phyloP scores from a whole-genome alignment of 2,113 vertebrate species.

The Jaculus jaculus region DNA sequence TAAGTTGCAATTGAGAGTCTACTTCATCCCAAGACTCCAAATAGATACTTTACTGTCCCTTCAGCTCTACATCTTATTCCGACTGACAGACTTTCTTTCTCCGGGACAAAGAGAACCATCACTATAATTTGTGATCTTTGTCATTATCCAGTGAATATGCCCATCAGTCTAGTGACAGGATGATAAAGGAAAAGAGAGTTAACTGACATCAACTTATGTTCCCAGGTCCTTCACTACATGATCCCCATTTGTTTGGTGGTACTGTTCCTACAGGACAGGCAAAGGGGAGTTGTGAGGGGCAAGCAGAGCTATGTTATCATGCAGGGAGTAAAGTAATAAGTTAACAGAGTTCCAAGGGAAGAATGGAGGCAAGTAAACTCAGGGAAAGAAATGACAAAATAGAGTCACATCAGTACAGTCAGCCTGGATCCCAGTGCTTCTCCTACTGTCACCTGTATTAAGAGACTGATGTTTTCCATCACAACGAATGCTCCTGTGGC shows the following conservation, averaged over 20 bases:
- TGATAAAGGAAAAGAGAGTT: background rate
- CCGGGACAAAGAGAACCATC: background rate
- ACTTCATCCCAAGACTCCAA: background rate
- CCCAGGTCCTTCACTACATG: background rate
- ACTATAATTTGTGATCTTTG: background rate
- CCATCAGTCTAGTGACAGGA: background rate
- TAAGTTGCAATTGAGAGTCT: background rate
- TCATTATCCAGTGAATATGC: background rate
- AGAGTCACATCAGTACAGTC: background rate
- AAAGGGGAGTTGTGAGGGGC: background rate
- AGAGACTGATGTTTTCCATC: background rate
- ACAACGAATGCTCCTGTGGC: background rate
- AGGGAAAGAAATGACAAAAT: background rate
- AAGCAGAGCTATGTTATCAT: background rate
- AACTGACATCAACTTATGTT: background rate
- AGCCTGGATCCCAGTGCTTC: background rate
- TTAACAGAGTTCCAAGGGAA: background rate
- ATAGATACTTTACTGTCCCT: background rate
- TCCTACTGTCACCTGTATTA: background rate
- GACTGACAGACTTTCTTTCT: background rate
- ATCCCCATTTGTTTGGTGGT: background rate
- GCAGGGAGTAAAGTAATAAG: background rate
- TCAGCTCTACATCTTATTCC: background rate
- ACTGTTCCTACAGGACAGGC: background rate
- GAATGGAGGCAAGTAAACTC: background rate